A percentile compares a stretch with the other conserved stretches of the same genome.
Evolutionary conservation across 2,113 vertebrate genomes (phyloP).

Genomic region (Anguilla rostrata): DNA sequence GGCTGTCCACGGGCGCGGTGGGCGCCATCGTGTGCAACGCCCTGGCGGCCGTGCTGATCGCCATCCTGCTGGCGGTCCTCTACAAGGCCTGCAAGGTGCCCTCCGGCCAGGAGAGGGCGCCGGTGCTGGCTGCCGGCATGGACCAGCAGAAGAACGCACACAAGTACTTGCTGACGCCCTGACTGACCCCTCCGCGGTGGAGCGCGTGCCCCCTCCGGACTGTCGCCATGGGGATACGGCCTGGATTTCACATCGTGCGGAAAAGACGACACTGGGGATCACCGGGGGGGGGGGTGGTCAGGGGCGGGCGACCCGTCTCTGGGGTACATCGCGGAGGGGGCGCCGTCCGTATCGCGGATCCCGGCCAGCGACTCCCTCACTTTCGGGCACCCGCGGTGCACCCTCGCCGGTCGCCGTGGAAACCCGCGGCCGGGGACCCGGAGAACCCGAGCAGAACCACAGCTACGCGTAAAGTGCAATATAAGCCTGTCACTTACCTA

Average conservation of each 20-base stretch:
- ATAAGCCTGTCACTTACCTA: neutral
- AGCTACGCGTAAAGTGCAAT: neutral
- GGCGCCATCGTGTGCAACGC: conserved; percentile 74
- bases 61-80: conserved; percentile 69
- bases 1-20: conserved; percentile 69
- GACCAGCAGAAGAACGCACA: conserved; percentile 60
- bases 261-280: neutral
- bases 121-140: conserved; percentile 56
- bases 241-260: neutral
- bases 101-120: conserved; percentile 68
- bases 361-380: too few relatives aligned
- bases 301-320: neutral
- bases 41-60: conserved; percentile 66
- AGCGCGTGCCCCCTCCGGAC: too few relatives aligned
- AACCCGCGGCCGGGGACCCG: neutral
- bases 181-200: conserved; percentile 39
- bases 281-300: neutral
- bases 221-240: neutral
- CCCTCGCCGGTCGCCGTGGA: neutral
- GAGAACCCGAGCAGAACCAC: neutral
- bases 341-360: too few relatives aligned
- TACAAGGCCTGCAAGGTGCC: conserved; percentile 73
- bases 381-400: too few relatives aligned
- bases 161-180: conserved; percentile 70
- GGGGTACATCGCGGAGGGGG: neutral